Evolutionary conservation across 2,113 vertebrate genomes (phyloP).

Genomic region (Rhegmatorhina hoffmannsi): DNA sequence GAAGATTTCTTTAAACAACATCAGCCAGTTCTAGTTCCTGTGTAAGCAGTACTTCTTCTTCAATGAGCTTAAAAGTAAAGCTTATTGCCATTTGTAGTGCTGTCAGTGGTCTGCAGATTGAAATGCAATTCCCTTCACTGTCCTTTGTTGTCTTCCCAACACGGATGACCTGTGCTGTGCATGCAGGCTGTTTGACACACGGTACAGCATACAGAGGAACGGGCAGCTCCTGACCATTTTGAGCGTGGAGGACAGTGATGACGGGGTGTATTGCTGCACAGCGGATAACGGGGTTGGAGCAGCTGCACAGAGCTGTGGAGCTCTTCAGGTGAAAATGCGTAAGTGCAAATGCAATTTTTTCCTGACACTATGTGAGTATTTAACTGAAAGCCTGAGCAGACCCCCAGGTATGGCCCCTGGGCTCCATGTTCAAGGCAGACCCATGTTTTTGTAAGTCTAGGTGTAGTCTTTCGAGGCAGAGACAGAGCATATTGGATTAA

Average conservation of each 20-base stretch:
- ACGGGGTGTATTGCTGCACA: slow-evolving; percentile 91
- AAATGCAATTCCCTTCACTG: fast-evolving
- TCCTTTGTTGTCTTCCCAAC: fast-evolving
- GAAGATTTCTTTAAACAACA: not conserved
- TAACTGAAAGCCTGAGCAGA: not conserved
- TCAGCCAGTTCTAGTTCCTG: not conserved
- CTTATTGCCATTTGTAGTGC: not conserved
- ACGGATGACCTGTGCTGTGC: not conserved
- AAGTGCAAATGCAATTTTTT: slow-evolving; percentile 63
- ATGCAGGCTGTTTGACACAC: slow-evolving; percentile 88
- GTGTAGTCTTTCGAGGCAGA: not conserved
- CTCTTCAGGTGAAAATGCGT: slow-evolving; percentile 99
- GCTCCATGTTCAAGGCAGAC: not conserved
- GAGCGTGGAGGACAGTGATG: slow-evolving; percentile 88
- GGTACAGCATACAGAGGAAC: slow-evolving; percentile 87
- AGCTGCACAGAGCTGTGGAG: slow-evolving; percentile 90
- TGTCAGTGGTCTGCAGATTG: fast-evolving
- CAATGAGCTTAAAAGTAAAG: not conserved
- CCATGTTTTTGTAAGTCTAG: not conserved
- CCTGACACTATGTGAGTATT: fast-evolving
- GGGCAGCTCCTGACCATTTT: slow-evolving; percentile 93
- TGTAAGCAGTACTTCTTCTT: not conserved
- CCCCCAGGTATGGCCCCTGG: fast-evolving
- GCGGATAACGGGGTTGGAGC: slow-evolving; percentile 90
- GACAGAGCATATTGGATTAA: not conserved